phyloP scores from a whole-genome alignment of 2,888 invertebrate genomes.

The Luperina nickerlii region DNA sequence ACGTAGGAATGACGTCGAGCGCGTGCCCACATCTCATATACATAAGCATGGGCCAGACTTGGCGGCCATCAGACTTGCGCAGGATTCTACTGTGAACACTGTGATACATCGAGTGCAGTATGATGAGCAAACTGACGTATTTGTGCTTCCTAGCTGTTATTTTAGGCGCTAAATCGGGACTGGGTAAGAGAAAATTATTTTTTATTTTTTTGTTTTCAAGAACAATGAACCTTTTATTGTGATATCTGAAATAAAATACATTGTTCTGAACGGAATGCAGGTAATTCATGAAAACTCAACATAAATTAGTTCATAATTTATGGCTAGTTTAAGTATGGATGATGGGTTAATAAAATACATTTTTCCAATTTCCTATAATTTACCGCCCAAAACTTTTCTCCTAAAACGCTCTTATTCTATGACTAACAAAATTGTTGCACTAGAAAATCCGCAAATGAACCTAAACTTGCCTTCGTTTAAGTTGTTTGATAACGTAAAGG shows the following conservation, averaged over 20 bases:
- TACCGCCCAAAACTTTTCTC: background rate
- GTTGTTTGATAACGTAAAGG: background rate
- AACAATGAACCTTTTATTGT: background rate
- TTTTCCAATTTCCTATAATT: background rate
- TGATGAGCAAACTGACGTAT: constrained; percentile 71
- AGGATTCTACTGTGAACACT: constrained; percentile 33
- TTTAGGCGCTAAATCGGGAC: constrained; percentile 72
- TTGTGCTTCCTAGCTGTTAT: constrained; percentile 77
- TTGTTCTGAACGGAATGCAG: background rate
- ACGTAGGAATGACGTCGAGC: constrained; percentile 54
- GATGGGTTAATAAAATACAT: too few species aligned
- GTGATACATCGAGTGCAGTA: constrained; percentile 27
- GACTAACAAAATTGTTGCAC: background rate
- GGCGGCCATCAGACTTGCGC: constrained; percentile 36
- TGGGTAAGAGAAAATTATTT: constrained; percentile 70
- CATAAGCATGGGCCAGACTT: constrained; percentile 48
- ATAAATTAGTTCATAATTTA: background rate
- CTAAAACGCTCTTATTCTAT: background rate
- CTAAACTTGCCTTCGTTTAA: background rate
- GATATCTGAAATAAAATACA: background rate
- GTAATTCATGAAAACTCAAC: background rate
- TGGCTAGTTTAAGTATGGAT: background rate
- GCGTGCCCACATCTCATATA: constrained; percentile 44
- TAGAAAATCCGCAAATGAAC: background rate
- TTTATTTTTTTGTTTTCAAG: background rate